Evolutionary conservation across 2,888 invertebrate species (phyloP).

Genomic region (Netelia melanura): DNA sequence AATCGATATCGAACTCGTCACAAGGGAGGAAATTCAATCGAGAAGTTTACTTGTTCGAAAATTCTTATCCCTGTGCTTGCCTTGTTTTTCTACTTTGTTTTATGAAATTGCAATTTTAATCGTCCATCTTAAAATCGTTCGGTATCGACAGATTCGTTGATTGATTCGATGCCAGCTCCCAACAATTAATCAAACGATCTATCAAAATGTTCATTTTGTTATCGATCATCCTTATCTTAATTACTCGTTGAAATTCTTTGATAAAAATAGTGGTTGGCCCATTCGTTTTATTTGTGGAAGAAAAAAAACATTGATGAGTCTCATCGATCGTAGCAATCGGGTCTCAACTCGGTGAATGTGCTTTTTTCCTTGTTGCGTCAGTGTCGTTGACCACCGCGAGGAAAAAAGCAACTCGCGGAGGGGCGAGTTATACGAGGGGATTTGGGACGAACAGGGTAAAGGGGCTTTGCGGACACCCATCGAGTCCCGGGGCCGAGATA

Average conservation of each 20-base stretch:
- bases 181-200: not conserved
- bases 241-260: too few species aligned
- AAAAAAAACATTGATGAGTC: not conserved
- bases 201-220: not conserved
- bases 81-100: not conserved
- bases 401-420: not conserved
- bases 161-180: too few species aligned
- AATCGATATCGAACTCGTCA: constrained; percentile 14
- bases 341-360: not conserved
- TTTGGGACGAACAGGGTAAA: constrained; percentile 17
- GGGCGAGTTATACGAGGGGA: constrained; percentile 1
- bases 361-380: not conserved
- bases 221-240: not conserved
- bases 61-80: constrained; percentile 1
- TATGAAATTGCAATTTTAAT: not conserved
- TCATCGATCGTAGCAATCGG: not conserved
- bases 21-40: not conserved
- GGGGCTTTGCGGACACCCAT: constrained; percentile 28
- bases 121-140: not conserved
- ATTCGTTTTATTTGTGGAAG: not conserved
- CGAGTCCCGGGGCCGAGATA: constrained; percentile 38
- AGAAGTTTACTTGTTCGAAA: constrained; percentile 7
- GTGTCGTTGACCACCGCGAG: not conserved
- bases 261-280: too few species aligned
- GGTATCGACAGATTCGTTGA: too few species aligned